Conservation (phyloP, 2,113 vertebrate genomes). For the Aptenodytes patagonicus region DNA sequence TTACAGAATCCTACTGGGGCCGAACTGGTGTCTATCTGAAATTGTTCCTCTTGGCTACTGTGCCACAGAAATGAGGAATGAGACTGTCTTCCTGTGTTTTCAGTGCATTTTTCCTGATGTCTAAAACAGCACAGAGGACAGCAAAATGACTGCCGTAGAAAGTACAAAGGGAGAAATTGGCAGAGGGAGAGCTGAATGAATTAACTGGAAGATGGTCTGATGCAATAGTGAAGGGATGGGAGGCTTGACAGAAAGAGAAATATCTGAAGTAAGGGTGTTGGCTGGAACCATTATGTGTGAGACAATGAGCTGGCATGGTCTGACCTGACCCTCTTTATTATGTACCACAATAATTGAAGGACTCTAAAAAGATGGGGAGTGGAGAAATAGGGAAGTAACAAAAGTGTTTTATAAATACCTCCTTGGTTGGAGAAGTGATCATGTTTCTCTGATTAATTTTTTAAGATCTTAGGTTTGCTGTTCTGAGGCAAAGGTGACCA, state of each 20-base stretch:
- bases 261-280: neutral
- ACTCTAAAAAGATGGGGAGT: neutral
- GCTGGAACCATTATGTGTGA: neutral
- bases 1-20: neutral
- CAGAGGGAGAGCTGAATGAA: neutral
- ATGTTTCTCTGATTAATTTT: neutral
- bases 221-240: neutral
- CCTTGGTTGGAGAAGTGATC: neutral
- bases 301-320: constrained; percentile 1
- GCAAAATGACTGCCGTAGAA: neutral
- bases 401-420: neutral
- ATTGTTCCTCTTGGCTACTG: neutral
- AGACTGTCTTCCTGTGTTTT: neutral
- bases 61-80: neutral
- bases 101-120: neutral
- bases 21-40: neutral
- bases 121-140: neutral
- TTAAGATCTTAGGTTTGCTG: neutral
- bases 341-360: neutral
- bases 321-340: neutral
- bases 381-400: neutral
- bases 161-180: neutral
- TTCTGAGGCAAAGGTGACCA: neutral
- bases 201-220: constrained; percentile 18
- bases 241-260: neutral